Evolutionary conservation across 2,888 invertebrate species (phyloP).

Genomic region (Pollenia griseotomentosa): DNA sequence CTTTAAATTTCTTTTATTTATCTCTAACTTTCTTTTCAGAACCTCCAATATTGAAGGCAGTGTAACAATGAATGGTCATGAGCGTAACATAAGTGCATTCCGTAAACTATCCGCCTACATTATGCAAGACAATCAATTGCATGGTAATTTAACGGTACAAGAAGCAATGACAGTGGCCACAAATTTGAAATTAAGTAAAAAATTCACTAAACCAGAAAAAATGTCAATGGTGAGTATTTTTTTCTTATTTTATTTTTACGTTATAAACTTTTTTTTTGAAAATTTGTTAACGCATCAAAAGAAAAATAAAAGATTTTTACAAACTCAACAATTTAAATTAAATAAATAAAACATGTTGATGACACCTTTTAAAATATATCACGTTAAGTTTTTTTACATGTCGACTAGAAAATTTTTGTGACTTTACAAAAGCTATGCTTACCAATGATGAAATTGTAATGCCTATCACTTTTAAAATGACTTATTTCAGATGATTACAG

Average conservation of each 20-base stretch:
- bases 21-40: constrained; percentile 84
- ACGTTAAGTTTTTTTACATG: too few relatives aligned
- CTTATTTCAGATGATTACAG: too few relatives aligned
- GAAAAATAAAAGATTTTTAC: background rate
- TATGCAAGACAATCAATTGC: constrained; percentile 96
- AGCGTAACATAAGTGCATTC: constrained; percentile 93
- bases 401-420: too few relatives aligned
- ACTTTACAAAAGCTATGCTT: too few relatives aligned
- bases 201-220: constrained; percentile 89
- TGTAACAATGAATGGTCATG: constrained; percentile 93
- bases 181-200: constrained; percentile 92
- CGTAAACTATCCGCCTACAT: constrained; percentile 97
- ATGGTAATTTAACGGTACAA: constrained; percentile 95
- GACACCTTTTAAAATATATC: too few relatives aligned
- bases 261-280: background rate
- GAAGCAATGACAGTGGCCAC: constrained; percentile 98
- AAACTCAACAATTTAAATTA: background rate
- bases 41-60: constrained; percentile 92
- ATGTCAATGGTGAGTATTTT: constrained; percentile 90
- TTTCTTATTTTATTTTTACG: background rate
- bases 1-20: background rate
- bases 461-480: too few relatives aligned
- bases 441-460: too few relatives aligned
- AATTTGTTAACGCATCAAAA: constrained; percentile 3
- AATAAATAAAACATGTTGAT: too few relatives aligned